A percentile compares a stretch with the other conserved stretches of the same genome.
Evolutionary conservation across 2,797 vertebrate genomes (phyloP).

Genomic region (Sebastes goodei): DNA sequence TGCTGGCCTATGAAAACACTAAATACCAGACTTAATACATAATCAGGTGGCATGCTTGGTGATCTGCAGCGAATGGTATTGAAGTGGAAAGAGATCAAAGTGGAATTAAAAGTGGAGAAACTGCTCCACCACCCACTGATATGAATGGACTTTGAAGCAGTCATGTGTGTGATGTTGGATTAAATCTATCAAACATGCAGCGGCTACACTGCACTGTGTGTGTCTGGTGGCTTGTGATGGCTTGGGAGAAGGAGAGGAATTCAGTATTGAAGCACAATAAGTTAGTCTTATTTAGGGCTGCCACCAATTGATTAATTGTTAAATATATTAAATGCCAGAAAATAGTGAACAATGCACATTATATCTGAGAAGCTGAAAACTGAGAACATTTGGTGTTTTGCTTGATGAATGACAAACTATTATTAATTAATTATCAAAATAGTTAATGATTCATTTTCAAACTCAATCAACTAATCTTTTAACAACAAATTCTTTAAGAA

Average conservation of each 20-base stretch:
- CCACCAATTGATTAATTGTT: too few relatives aligned
- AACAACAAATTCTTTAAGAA: too few relatives aligned
- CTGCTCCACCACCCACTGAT: constrained; percentile 29
- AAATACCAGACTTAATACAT: neutral
- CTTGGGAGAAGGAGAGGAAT: neutral
- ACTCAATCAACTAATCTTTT: too few relatives aligned
- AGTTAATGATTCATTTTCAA: too few relatives aligned
- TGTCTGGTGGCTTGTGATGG: neutral
- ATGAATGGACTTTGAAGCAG: constrained; percentile 30
- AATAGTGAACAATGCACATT: neutral
- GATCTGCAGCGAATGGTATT: constrained; percentile 22
- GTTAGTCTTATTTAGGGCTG: neutral
- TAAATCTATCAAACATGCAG: neutral
- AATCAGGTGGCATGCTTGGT: constrained; percentile 21
- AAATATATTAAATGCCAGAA: neutral
- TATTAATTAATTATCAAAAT: too few relatives aligned
- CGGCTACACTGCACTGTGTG: neutral
- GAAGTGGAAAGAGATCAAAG: constrained; percentile 53
- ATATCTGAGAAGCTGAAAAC: too few relatives aligned
- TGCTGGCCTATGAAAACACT: neutral
- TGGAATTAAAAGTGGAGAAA: constrained; percentile 35
- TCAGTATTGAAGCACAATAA: neutral
- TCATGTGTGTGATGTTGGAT: constrained; percentile 39
- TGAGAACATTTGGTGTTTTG: neutral
- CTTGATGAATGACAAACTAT: neutral